Conservation (phyloP, 2,888 invertebrate species). For the Conomelus anceps region DNA sequence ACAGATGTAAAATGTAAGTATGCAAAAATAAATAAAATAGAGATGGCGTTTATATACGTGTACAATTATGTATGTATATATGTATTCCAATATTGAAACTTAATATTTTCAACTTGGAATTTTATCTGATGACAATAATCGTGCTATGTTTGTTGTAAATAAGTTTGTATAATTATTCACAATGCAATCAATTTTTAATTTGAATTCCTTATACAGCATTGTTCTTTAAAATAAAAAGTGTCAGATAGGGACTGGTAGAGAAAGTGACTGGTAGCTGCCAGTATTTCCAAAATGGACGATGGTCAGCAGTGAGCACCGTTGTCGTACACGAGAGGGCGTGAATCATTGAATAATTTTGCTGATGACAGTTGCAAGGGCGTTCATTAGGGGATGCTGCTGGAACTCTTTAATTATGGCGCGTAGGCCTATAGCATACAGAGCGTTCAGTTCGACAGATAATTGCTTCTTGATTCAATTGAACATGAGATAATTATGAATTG, state of each 20-base stretch:
- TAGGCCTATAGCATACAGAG: background rate
- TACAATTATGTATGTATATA: too few species aligned
- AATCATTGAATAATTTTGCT: background rate
- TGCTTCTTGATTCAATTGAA: background rate
- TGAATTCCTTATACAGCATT: background rate
- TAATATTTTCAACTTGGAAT: too few species aligned
- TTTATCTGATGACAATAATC: too few species aligned
- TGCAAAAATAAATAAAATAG: too few species aligned
- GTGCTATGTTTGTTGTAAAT: too few species aligned
- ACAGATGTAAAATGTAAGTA: too few species aligned
- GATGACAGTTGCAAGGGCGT: background rate
- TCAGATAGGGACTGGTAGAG: too few species aligned
- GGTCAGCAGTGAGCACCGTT: background rate
- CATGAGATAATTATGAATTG: background rate
- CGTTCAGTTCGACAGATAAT: background rate
- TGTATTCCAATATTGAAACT: too few species aligned
- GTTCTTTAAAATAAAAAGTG: background rate
- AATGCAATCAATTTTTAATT: too few species aligned
- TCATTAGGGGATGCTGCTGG: background rate
- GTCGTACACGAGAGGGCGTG: background rate
- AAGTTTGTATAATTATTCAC: too few species aligned
- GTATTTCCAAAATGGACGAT: background rate
- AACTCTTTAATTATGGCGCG: background rate
- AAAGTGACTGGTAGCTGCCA: too few species aligned
- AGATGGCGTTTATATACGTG: too few species aligned